Base-by-base conservation (phyloP, 2,888 invertebrate genomes). In the Mechanitis mazaeus region DNA sequence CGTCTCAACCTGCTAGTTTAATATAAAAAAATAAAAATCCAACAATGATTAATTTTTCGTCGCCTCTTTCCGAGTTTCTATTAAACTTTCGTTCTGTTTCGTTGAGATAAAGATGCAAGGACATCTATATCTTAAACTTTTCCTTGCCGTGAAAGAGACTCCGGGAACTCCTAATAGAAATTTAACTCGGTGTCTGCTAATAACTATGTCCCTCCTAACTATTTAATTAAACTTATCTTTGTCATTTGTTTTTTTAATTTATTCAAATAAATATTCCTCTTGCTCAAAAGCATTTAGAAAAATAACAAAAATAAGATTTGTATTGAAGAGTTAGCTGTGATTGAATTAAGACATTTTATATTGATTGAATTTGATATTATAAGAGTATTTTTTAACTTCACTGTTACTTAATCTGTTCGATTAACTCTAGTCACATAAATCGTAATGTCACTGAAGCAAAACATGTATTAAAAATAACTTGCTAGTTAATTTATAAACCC, bases 111-210 rank as follows among this genome's bases (percentile, higher is more conserved):
- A 78, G 81, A 80, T 78, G 79, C 79, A 80, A 83, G 82, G 83
- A 80, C 83, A 84, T 83, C 85, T 87, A 87, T 87, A 85, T 81
- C 75, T 75, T 69, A 76, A 86, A 87, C 80, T 87, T 87, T 86
- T 87, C 85, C 82, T 80, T 79, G 75, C 76, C 76, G 78, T 77
- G 77, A 76, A 73, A 75, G 76, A 76, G 77, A 70, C 76, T 74
- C 69, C 65, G 67, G 60, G 64, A 71, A 79, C 77, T 82, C 83
- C 84, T 83, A 84, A 84, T 83, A 80, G 82, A 85, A 84, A 83
- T 85, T 81, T 81, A 85, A 84, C 81, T 76, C 76, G 76, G 76
- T 75, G 76, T 77, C 77, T 79, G 79, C 79, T 80, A 83, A 83
- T 85, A 83, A 82, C 80, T 83, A 80, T 72, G 61, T 67, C 65